A percentile compares a stretch with the other conserved stretches of the same genome.
These are phyloP conservation scores for Heliornis fulica DNA, from an alignment of 2,113 vertebrate genomes.

Conservation along the genomic window DNA sequence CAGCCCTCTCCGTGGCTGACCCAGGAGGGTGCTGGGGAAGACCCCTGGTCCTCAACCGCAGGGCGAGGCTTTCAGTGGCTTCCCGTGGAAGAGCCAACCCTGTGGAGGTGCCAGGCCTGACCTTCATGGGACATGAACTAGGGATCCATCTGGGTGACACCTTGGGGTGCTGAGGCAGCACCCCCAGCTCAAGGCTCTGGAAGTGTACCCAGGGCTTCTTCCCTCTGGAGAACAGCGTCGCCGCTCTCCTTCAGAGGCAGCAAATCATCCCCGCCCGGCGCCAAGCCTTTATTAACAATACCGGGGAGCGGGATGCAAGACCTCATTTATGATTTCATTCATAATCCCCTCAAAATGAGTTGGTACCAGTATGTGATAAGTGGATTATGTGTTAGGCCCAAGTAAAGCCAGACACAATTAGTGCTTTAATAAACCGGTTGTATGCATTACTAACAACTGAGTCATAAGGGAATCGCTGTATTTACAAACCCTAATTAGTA, in stretches of 20 bases:
- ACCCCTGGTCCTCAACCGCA: neutral
- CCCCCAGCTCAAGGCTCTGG: neutral
- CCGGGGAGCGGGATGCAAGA: slow-evolving; percentile 43
- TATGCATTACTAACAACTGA: slow-evolving; percentile 75
- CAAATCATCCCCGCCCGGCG: neutral
- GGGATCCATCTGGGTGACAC: neutral
- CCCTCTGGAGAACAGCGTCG: neutral
- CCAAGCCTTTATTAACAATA: slow-evolving; percentile 13
- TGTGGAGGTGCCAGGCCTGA: rapidly evolving
- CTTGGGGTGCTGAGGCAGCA: neutral
- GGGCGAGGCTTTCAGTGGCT: rapidly evolving
- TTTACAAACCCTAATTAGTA: slow-evolving; percentile 84
- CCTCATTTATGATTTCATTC: slow-evolving; percentile 74
- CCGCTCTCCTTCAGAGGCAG: neutral
- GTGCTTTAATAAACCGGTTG: slow-evolving; percentile 81
- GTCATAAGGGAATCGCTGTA: slow-evolving; percentile 76
- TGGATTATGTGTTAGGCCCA: slow-evolving; percentile 80
- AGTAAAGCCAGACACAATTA: slow-evolving; percentile 81
- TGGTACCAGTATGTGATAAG: slow-evolving; percentile 78
- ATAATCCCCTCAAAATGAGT: slow-evolving; percentile 82
- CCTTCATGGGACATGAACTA: neutral
- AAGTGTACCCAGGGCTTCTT: neutral
- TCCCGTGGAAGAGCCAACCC: neutral
- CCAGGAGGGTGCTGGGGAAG: rapidly evolving
- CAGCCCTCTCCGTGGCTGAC: rapidly evolving